Evolutionary conservation across 2,113 vertebrate genomes (phyloP).

Genomic region (Acrocephalus kingi): DNA sequence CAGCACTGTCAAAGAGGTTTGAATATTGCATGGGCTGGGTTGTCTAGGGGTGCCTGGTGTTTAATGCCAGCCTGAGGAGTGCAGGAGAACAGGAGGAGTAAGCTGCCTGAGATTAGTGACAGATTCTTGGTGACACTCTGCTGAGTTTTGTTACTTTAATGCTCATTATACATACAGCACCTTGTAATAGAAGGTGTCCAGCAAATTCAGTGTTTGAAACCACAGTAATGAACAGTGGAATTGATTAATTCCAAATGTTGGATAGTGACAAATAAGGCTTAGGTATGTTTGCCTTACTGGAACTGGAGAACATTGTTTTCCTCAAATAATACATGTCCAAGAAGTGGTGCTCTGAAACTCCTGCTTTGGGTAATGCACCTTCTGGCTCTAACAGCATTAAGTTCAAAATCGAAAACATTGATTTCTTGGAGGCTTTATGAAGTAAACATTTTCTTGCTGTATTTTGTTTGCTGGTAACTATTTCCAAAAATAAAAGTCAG

Average conservation of each 20-base stretch:
- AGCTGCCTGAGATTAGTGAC: neutral
- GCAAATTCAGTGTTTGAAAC: neutral
- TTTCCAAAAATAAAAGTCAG: slow-evolving; percentile 17
- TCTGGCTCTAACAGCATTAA: neutral
- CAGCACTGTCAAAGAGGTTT: neutral
- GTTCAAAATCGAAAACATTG: slow-evolving; percentile 23
- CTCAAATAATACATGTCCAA: neutral
- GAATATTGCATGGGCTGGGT: neutral
- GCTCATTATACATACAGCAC: neutral
- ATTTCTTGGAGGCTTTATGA: slow-evolving; percentile 36
- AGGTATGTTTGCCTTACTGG: neutral
- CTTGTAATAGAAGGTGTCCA: neutral
- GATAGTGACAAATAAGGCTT: neutral
- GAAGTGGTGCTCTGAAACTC: neutral
- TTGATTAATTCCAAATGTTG: neutral
- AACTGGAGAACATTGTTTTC: neutral
- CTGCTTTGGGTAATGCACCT: slow-evolving; percentile 2
- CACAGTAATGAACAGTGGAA: neutral
- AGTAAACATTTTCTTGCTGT: slow-evolving; percentile 33
- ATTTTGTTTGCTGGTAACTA: slow-evolving; percentile 12
- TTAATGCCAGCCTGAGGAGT: neutral
- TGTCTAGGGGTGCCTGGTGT: neutral
- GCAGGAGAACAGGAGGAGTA: neutral
- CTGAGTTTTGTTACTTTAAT: neutral
- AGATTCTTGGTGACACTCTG: neutral